Conservation (phyloP, 2,113 vertebrate species). For the Poeciliopsis occidentalis region DNA sequence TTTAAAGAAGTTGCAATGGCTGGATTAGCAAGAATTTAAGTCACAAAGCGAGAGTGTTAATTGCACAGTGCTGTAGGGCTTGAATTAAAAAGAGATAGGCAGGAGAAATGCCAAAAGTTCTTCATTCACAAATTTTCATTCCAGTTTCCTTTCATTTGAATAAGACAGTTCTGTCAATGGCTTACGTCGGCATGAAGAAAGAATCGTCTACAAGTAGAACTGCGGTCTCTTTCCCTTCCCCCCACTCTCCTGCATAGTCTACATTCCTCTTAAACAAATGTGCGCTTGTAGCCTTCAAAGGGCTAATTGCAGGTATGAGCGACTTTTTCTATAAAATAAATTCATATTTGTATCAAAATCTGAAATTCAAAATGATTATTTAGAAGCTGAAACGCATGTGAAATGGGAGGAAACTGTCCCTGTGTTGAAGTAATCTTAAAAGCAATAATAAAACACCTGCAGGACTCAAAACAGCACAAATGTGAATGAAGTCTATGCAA, state of each 20-base stretch:
- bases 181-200: constrained; percentile 75
- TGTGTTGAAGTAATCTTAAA: background rate
- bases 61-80: background rate
- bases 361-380: background rate
- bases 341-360: constrained; percentile 5
- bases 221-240: constrained; percentile 80
- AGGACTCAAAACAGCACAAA: background rate
- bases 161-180: constrained; percentile 54
- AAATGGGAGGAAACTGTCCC: background rate
- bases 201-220: constrained; percentile 70
- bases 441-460: background rate
- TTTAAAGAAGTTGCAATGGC: background rate
- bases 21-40: constrained; percentile 13
- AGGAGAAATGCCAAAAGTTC: constrained; percentile 5
- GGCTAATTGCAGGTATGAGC: constrained; percentile 75
- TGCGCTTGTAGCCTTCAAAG: constrained; percentile 88
- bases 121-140: constrained; percentile 6
- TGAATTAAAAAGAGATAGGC: background rate
- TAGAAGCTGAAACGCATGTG: background rate
- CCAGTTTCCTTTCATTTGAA: constrained; percentile 20
- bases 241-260: constrained; percentile 80
- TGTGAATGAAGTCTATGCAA: background rate
- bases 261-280: constrained; percentile 91
- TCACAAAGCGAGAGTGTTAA: background rate
- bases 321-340: constrained; percentile 50